These are phyloP conservation scores for Percina caprodes DNA, from an alignment of 2,113 vertebrate genomes.

Conservation along the genomic window DNA sequence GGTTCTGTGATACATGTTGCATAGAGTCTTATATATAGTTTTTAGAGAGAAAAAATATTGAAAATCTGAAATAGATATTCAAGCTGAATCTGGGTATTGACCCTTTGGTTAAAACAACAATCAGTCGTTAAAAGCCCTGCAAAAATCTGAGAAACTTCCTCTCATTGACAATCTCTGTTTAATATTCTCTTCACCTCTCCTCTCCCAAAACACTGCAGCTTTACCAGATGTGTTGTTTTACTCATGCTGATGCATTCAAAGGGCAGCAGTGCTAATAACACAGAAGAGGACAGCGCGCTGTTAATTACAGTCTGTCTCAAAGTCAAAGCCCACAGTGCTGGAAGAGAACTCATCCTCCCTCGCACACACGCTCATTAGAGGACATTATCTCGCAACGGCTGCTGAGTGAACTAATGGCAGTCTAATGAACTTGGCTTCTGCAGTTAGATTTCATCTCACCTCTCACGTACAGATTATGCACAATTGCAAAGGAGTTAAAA, in stretches of 20 bases:
- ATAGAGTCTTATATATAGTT: neutral
- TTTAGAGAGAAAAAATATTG: slow-evolving; percentile 4
- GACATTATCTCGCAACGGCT: slow-evolving; percentile 38
- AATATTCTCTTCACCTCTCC: slow-evolving; percentile 26
- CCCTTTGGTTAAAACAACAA: neutral
- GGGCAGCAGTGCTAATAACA: slow-evolving; percentile 66
- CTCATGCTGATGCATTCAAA: slow-evolving; percentile 59
- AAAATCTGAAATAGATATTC: neutral
- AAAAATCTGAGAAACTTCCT: neutral
- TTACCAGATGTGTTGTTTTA: slow-evolving; percentile 62
- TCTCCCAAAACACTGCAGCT: slow-evolving; percentile 33
- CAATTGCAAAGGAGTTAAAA: neutral
- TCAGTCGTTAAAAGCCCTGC: neutral
- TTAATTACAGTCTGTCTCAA: slow-evolving; percentile 63
- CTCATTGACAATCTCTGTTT: slow-evolving; percentile 22
- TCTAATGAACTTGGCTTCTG: slow-evolving; percentile 50
- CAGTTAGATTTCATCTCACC: slow-evolving; percentile 8
- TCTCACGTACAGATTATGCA: slow-evolving; percentile 3
- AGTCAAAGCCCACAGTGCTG: slow-evolving; percentile 51
- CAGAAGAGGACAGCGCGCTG: slow-evolving; percentile 40
- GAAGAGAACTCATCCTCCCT: slow-evolving; percentile 29
- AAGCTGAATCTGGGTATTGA: slow-evolving; percentile 10
- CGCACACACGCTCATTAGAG: slow-evolving; percentile 47
- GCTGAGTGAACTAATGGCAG: slow-evolving; percentile 36
- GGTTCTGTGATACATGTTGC: neutral